Evolutionary conservation across 1,140 invertebrate species (phyloP).

Genomic region (Heliconius hermathena): DNA sequence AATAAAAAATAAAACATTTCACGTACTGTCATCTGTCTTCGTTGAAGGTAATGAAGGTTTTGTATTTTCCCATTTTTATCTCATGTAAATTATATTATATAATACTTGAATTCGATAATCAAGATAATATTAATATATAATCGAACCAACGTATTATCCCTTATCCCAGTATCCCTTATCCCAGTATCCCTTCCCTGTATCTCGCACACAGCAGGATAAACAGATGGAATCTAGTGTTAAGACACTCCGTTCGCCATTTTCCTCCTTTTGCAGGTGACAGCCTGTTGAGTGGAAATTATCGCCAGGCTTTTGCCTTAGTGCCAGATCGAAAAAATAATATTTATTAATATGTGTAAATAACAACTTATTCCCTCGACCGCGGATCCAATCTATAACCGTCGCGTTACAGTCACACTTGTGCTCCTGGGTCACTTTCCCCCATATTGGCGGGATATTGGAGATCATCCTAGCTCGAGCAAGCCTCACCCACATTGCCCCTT

Average conservation of each 20-base stretch:
- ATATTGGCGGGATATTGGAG: neutral
- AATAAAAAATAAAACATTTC: neutral
- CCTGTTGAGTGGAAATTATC: no score
- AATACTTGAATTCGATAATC: neutral
- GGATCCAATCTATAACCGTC: no score
- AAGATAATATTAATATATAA: neutral
- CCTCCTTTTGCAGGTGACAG: no score
- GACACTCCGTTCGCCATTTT: no score
- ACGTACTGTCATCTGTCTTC: neutral
- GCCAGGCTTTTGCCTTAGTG: no score
- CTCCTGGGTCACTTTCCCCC: neutral
- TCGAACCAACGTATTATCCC: neutral
- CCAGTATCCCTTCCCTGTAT: neutral
- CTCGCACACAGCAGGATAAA: no score
- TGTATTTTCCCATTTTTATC: neutral
- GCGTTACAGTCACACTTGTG: no score
- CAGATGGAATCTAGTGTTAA: no score
- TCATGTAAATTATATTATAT: neutral
- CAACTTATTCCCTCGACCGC: no score
- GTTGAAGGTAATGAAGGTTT: neutral
- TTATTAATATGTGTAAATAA: no score
- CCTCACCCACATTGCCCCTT: neutral
- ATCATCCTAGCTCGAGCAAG: neutral
- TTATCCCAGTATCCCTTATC: no score
- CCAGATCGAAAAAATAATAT: no score